Conservation (phyloP, 2,888 invertebrate genomes). For the Acheta domesticus region DNA sequence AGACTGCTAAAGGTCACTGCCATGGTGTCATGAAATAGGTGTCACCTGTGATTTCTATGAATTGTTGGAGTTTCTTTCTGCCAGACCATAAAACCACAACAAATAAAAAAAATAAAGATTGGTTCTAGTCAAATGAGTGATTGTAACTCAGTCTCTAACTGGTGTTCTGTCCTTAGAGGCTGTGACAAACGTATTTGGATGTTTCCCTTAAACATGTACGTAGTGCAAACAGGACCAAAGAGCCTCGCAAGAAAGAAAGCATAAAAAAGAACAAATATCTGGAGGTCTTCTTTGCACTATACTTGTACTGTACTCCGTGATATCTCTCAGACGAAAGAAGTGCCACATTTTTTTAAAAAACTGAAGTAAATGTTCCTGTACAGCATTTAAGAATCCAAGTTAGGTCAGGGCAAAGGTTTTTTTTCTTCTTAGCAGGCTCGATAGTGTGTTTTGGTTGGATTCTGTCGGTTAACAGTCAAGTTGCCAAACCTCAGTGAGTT, state of each 20-base stretch:
- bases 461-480: slow-evolving; percentile 36
- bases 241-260: slow-evolving; percentile 38
- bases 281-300: slow-evolving; percentile 39
- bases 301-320: slow-evolving; percentile 44
- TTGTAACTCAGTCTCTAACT: slow-evolving; percentile 40
- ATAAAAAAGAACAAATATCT: slow-evolving; percentile 21
- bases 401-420: slow-evolving; percentile 38
- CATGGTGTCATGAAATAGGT: slow-evolving; percentile 29
- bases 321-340: slow-evolving; percentile 49
- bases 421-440: slow-evolving; percentile 37
- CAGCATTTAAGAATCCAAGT: slow-evolving; percentile 49
- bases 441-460: slow-evolving; percentile 38
- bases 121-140: slow-evolving; percentile 40
- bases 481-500: slow-evolving; percentile 38
- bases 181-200: slow-evolving; percentile 40
- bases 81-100: slow-evolving; percentile 33
- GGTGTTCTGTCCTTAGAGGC: slow-evolving; percentile 40
- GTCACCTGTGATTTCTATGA: slow-evolving; percentile 33
- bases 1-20: slow-evolving; percentile 34
- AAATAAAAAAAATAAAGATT: slow-evolving; percentile 36
- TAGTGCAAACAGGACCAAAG: slow-evolving; percentile 39
- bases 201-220: slow-evolving; percentile 38
- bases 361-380: slow-evolving; percentile 51
- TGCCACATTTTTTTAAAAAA: slow-evolving; percentile 46
- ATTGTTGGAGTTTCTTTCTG: slow-evolving; percentile 31